Evolutionary conservation across 2,797 vertebrate genomes (phyloP), one percentile per base, ranked within the genome.

Genomic region (Sebastes hubbsi): DNA sequence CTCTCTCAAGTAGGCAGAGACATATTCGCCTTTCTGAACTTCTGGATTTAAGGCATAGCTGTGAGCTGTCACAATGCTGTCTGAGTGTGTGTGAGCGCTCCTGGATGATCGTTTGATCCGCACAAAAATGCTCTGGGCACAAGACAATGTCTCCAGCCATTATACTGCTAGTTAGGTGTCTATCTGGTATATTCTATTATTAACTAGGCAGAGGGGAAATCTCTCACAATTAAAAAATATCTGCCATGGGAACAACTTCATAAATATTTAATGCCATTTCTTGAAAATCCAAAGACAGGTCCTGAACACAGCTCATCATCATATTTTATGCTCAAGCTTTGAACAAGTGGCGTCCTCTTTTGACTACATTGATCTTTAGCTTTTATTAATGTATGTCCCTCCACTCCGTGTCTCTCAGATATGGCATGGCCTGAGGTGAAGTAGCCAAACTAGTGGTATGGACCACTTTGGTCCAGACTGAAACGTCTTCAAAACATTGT

Each of bases 231-330:
- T 93, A 90, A 34, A 78, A 89, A 75, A 56, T 52, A 55, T 81
- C 86, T 77, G 68, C 71, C n/a, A 8, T 71, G 70, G 84, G 86
- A 89, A 88, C 70, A 52, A 67, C 80, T 65, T 89, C 81, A 91
- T 94, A 70, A 91, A 93, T 92, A 92, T 92, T 93, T 79, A 73
- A 92, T 87, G 77, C 18, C n/a, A 9, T 76, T 89, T 75, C 84
- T 89, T 58, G 74, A 78, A 87, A 85, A 80, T 78, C 54, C 22
- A 16, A 38, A 63, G 64, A 78, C 82, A 68, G 52, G 67, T 72
- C 60, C 62, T n/a, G 64, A 81, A 65, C 62, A 27, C 38, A 20
- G 87, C 89, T 90, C 91, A 85, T 92, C 87, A 24, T 87, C 78
- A 75, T 87, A 68, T 84, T 81, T 84, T 78, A 77, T 81, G 62